phyloP scores from a whole-genome alignment of 2,888 invertebrate species.

The Caenorhabditis auriculariae region DNA sequence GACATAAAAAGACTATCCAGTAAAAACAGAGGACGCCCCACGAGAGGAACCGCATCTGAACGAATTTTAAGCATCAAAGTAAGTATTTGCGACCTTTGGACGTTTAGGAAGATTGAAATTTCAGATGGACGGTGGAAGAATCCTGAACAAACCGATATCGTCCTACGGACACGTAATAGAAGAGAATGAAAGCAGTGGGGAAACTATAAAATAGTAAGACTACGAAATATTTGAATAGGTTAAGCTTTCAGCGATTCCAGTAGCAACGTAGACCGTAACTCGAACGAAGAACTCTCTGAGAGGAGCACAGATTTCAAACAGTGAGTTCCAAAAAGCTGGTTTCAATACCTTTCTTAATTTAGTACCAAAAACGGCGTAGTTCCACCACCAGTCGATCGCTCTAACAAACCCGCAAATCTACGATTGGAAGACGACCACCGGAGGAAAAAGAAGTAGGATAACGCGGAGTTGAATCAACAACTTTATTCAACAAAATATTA shows the following conservation, averaged over 20 bases:
- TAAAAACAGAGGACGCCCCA: too few species aligned
- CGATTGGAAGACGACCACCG: conserved; percentile 10
- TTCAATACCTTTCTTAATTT: conserved; percentile 1
- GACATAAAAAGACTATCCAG: too few species aligned
- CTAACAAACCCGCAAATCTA: conserved; percentile 21
- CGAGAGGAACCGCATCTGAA: too few species aligned
- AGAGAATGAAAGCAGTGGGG: conserved; percentile 19
- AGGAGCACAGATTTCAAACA: too few species aligned
- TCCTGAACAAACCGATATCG: conserved; percentile 13
- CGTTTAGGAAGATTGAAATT: too few species aligned
- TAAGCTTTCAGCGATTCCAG: too few species aligned
- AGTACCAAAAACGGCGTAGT: conserved; percentile 7
- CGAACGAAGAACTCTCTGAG: too few species aligned
- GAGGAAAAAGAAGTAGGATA: neutral
- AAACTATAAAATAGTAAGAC: conserved; percentile 14
- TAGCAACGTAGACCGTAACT: too few species aligned
- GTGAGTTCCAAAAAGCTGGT: too few species aligned
- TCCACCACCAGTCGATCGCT: conserved; percentile 24
- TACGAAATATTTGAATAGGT: too few species aligned
- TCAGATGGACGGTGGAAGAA: conserved; percentile 3
- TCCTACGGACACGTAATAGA: conserved; percentile 11
- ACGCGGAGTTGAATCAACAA: neutral
- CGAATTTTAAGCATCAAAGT: too few species aligned
- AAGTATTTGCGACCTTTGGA: too few species aligned
- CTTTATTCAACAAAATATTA: conserved; percentile 9